Base-by-base conservation (phyloP, 2,113 vertebrate species). In the Ceratotherium simum region DNA sequence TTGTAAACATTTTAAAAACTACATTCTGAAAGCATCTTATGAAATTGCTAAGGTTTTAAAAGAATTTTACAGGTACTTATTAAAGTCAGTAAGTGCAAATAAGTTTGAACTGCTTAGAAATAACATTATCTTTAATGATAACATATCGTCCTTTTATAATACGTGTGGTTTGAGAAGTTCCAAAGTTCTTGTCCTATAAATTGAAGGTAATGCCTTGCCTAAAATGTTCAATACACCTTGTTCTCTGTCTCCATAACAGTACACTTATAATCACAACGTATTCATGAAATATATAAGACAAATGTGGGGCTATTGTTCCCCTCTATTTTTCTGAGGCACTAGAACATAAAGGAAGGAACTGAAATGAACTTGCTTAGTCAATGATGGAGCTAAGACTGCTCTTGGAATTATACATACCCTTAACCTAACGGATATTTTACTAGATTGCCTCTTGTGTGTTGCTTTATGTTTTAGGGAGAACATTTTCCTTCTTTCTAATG, bases 401-500 rank as follows among this genome's bases (percentile, higher is more conserved):
- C 1, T 85, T 90, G 36, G 48, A 91, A 69, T 91, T 84, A 60
- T 67, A 79, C 18, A 54, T 72, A 65, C 25, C 21, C 72, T 51
- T 88, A 89, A 73, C 17, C 67, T 91, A 91, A 73, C 96, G 64
- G 67, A 73, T 88, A 64, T 85, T 81, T 79, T 81, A 56, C 91
- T 82, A 95, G 92, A 96, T 92, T 95, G 86, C n/a, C 69, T 97
- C 82, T 91, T 97, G 82, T 92, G 23, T 95, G 31, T 72, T 89
- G 46, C 78, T 96, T 97, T 97, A 91, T 85, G 46, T 86, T 93
- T 96, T 64, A 89, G 17, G 62, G 33, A 86, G 8, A 91, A 11
- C 73, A 93, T 73, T 85, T 98, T 96, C 78, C 69, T 96, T 84
- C 54, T 14, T 93, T 91, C 48, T 96, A 95, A 92, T 96, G 83